Percentiles rank a stretch among this genome's conserved stretches.
Evolutionary conservation across 2,888 invertebrate genomes (phyloP).

Genomic region (Empis livida): DNA sequence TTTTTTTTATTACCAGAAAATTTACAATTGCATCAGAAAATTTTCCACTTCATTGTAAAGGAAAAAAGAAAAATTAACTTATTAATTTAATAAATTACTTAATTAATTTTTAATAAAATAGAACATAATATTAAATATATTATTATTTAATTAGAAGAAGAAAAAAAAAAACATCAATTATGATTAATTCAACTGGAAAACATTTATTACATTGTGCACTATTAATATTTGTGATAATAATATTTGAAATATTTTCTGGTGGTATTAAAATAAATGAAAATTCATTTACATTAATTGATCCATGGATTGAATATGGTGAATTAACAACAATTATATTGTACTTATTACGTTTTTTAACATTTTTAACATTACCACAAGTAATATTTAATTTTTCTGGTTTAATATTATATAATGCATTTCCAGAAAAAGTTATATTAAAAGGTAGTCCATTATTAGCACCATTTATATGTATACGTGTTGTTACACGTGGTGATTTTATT

Average conservation of each 20-base stretch:
- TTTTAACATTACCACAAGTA: constrained; percentile 80
- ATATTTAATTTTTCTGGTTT: constrained; percentile 71
- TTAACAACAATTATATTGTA: constrained; percentile 62
- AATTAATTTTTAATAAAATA: no score
- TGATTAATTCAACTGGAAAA: constrained; percentile 43
- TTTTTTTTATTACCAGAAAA: no score
- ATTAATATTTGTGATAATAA: constrained; percentile 57
- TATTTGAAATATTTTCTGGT: constrained; percentile 58
- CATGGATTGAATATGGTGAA: constrained; percentile 71
- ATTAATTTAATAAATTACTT: no score
- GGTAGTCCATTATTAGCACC: constrained; percentile 86
- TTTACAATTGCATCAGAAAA: no score
- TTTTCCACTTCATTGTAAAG: no score
- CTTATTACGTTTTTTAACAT: constrained; percentile 61
- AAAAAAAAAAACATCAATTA: no score
- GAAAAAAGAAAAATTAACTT: no score
- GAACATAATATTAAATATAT: no score
- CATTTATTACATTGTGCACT: constrained; percentile 70
- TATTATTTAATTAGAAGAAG: no score
- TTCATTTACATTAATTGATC: constrained; percentile 49
- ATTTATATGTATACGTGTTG: constrained; percentile 86
- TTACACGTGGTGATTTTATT: constrained; percentile 89
- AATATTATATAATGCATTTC: constrained; percentile 85
- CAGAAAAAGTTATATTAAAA: constrained; percentile 76
- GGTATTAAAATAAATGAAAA: constrained; percentile 46